Conservation (phyloP, 2,888 invertebrate genomes). For the Eubasilissa splendida region DNA sequence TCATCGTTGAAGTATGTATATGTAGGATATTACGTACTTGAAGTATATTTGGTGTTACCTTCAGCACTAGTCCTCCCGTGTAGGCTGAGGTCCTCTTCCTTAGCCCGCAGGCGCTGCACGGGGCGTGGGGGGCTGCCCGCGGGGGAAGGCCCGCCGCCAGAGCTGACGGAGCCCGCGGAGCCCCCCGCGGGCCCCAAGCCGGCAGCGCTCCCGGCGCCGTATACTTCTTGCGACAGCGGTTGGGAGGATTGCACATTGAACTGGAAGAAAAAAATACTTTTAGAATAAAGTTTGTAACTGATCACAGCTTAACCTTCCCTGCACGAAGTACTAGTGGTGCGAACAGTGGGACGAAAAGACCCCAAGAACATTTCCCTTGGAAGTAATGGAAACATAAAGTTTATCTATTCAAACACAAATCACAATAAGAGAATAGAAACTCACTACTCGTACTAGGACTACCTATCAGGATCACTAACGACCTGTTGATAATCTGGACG, state of each 20-base stretch:
- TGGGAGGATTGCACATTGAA: conserved; percentile 69
- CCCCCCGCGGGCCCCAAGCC: conserved; percentile 49
- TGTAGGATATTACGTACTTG: conserved; percentile 14
- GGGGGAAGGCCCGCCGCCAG: conserved; percentile 60
- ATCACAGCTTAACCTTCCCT: too few relatives aligned
- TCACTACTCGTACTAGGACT: too few relatives aligned
- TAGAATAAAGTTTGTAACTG: too few relatives aligned
- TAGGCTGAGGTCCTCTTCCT: conserved; percentile 77
- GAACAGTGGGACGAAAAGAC: too few relatives aligned
- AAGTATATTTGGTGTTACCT: conserved; percentile 63
- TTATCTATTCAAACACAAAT: too few relatives aligned
- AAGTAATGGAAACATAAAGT: too few relatives aligned
- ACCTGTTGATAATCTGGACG: too few relatives aligned
- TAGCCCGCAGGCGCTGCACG: conserved; percentile 70
- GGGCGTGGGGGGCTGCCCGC: conserved; percentile 63
- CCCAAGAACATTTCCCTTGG: too few relatives aligned
- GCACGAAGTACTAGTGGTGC: too few relatives aligned
- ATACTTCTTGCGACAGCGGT: conserved; percentile 64
- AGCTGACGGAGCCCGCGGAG: conserved; percentile 56
- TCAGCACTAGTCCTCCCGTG: conserved; percentile 76
- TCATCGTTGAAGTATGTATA: too few relatives aligned
- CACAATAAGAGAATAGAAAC: too few relatives aligned
- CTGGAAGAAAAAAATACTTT: conserved; percentile 61
- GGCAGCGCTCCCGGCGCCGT: conserved; percentile 59
- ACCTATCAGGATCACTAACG: too few relatives aligned